Percentiles rank a stretch among this genome's conserved stretches.
Evolutionary conservation across 2,113 vertebrate species (phyloP).

Genomic region (Tringa solitaria): DNA sequence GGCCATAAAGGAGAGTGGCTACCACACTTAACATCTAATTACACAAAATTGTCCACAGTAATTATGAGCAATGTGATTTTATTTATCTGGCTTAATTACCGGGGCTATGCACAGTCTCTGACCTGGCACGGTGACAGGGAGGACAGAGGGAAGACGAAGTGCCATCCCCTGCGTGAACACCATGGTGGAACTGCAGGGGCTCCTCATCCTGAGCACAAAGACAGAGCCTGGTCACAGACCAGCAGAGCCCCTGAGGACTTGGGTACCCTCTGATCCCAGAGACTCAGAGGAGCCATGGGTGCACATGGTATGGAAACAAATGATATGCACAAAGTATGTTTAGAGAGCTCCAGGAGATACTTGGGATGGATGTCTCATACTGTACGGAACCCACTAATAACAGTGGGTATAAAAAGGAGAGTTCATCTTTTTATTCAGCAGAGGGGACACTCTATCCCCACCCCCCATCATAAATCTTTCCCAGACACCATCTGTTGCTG

Average conservation of each 20-base stretch:
- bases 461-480: neutral
- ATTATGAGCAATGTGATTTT: constrained; percentile 84
- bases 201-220: neutral
- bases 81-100: constrained; percentile 79
- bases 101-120: constrained; percentile 68
- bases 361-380: rapidly evolving
- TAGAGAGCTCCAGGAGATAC: neutral
- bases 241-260: neutral
- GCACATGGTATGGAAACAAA: rapidly evolving
- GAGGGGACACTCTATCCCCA: neutral
- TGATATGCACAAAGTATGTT: neutral
- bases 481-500: neutral
- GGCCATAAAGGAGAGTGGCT: constrained; percentile 75
- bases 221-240: neutral
- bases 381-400: neutral
- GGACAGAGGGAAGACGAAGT: constrained; percentile 58
- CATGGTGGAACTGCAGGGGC: neutral
- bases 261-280: neutral
- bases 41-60: constrained; percentile 74
- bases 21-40: constrained; percentile 80
- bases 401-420: rapidly evolving
- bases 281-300: rapidly evolving
- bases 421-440: neutral
- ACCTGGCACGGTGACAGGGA: constrained; percentile 70
- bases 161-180: neutral